These are phyloP conservation scores for Amiota minor DNA, from an alignment of 2,888 invertebrate genomes.

Conservation along the genomic window DNA sequence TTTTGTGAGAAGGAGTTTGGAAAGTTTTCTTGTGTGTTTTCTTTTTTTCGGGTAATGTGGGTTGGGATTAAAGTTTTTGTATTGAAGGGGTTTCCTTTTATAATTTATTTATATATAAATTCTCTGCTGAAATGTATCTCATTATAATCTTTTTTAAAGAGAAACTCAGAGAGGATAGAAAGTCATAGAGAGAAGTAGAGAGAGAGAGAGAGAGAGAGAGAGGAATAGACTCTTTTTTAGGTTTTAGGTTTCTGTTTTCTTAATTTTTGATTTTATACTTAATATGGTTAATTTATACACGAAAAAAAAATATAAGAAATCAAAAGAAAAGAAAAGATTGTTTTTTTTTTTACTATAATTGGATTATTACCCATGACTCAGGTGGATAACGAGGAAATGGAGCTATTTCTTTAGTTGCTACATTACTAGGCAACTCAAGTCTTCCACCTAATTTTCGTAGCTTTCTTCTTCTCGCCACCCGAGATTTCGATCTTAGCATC, in stretches of 20 bases:
- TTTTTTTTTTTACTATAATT: conserved; percentile 45
- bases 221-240: conserved; percentile 22
- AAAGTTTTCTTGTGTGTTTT: conserved; percentile 14
- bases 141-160: conserved; percentile 32
- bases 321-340: conserved; percentile 66
- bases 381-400: conserved; percentile 92
- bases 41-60: no score
- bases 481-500: conserved; percentile 92
- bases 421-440: conserved; percentile 89
- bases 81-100: not conserved
- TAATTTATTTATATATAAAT: conserved; percentile 33
- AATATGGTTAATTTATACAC: no score
- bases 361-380: conserved; percentile 79
- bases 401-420: conserved; percentile 89
- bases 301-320: conserved; percentile 40
- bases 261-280: conserved; percentile 30
- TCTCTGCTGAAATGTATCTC: conserved; percentile 14
- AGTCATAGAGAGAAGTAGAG: conserved; percentile 18
- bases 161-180: no score
- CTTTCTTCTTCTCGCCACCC: conserved; percentile 86
- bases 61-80: not conserved
- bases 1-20: not conserved
- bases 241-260: conserved; percentile 35
- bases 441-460: conserved; percentile 83
- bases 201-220: not conserved